phyloP scores from a whole-genome alignment of 2,797 vertebrate genomes.

The Gymnothorax javanicus region DNA sequence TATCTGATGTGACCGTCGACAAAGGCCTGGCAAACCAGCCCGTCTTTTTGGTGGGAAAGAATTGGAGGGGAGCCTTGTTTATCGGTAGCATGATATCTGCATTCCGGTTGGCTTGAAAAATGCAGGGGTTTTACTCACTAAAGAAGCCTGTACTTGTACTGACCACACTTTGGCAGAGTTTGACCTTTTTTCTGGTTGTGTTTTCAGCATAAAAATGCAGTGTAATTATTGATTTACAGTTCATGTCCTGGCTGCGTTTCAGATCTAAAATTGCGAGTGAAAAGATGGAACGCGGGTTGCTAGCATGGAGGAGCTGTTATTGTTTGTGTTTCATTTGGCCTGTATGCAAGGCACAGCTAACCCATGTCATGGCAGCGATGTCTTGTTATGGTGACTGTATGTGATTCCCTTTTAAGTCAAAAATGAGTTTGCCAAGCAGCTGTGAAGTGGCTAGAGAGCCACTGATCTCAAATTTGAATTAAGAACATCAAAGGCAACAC shows the following conservation, averaged over 20 bases:
- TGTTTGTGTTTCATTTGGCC: not conserved
- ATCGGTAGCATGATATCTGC: not conserved
- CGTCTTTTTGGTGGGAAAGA: not conserved
- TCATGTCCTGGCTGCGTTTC: not conserved
- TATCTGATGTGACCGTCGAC: not conserved
- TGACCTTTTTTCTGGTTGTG: not conserved
- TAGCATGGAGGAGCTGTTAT: not conserved
- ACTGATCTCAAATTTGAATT: too few species aligned
- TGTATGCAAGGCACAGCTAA: constrained; percentile 18
- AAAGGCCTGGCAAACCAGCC: not conserved
- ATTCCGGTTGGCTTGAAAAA: not conserved
- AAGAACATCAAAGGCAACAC: not conserved
- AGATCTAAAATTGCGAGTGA: not conserved
- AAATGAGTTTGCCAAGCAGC: not conserved
- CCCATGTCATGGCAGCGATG: not conserved
- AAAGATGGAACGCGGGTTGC: not conserved
- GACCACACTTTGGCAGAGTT: not conserved
- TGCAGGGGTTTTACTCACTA: constrained; percentile 43
- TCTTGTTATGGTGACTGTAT: not conserved
- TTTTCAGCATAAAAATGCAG: not conserved
- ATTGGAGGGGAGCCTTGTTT: not conserved
- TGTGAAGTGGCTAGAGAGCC: not conserved
- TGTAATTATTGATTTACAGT: not conserved
- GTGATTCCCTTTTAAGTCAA: constrained; percentile 19
- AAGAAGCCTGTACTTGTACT: constrained; percentile 44